Base-by-base conservation (phyloP, 2,888 invertebrate genomes). In the Calliscelio sp. region DNA sequence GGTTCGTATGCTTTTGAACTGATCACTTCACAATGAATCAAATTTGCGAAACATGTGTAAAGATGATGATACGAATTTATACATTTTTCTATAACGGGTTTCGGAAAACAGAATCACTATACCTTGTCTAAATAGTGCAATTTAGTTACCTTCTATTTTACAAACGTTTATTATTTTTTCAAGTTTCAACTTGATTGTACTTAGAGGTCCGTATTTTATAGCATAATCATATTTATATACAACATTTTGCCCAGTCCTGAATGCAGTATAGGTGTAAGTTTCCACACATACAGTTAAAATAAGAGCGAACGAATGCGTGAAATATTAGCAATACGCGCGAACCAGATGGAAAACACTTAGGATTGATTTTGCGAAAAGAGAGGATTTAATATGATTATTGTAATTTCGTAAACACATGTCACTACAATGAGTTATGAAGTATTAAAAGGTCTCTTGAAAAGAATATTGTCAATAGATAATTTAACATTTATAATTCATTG, bases 171-270 rank as follows among this genome's bases (percentile, higher is more conserved):
- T 66, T 44, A 28, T 32, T 63, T 32, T 44, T 22, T 66, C 32
- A 38, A 24, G n/a, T 57, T 14, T 61, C n/a, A 68, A 44, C 18
- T 63, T 63, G 24, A 49, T 49, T 44, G 75, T 66, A 77, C 66
- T 77, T 78, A 78, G 57, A 53, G 38, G 38, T 38, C 51, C 57
- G 77, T 77, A 59, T 70, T 70, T 61, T 59, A 68, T 28, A 55
- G 51, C 18, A 28, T 46, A 57, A 8, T 55, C 16, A 63, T 63
- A 61, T 63, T 59, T 46, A 78, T 80, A 46, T 32, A 20, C 25
- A 71, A 63, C 59, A 81, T 68, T 84, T 85, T 59, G 68, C 11
- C 59, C 46, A 74, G 71, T 66, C 73, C 46, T 74, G 84, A 81
- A 78, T 53, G 70, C 51, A 78, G 70, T 51, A 38, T 68, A 80